Evolutionary conservation across 2,113 vertebrate genomes (phyloP).

Genomic region (Aythya baeri): DNA sequence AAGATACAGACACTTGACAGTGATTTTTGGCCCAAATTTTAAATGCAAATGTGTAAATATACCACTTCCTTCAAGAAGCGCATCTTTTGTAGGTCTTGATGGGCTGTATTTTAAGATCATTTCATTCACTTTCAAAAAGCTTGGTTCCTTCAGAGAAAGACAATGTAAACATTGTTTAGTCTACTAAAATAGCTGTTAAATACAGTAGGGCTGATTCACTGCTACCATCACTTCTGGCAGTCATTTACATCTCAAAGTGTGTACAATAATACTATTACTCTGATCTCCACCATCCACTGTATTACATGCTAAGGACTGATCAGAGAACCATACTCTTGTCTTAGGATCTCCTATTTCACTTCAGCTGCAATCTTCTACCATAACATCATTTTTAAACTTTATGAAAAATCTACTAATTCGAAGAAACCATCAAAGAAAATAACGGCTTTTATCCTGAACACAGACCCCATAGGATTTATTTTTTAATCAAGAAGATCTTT

Average conservation of each 20-base stretch:
- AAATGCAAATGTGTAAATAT: background rate
- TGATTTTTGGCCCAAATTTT: background rate
- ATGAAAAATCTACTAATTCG: background rate
- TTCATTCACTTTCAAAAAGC: background rate
- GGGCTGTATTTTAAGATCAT: background rate
- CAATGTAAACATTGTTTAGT: background rate
- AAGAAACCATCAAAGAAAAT: background rate
- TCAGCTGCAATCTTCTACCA: background rate
- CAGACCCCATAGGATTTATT: background rate
- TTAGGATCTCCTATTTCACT: background rate
- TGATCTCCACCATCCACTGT: background rate
- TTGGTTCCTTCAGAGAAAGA: background rate
- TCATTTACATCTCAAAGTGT: background rate
- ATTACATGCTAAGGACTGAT: background rate
- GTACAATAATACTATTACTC: background rate
- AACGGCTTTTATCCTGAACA: background rate
- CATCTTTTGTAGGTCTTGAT: accelerated
- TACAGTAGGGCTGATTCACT: background rate
- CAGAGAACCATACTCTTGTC: background rate
- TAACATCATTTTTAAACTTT: background rate
- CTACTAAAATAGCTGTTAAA: background rate
- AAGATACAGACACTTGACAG: background rate
- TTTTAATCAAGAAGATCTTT: background rate
- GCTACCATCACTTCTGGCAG: background rate
- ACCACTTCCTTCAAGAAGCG: background rate